Evolutionary conservation across 2,888 invertebrate genomes (phyloP).

Genomic region (Prosopocoilus inquinatus): DNA sequence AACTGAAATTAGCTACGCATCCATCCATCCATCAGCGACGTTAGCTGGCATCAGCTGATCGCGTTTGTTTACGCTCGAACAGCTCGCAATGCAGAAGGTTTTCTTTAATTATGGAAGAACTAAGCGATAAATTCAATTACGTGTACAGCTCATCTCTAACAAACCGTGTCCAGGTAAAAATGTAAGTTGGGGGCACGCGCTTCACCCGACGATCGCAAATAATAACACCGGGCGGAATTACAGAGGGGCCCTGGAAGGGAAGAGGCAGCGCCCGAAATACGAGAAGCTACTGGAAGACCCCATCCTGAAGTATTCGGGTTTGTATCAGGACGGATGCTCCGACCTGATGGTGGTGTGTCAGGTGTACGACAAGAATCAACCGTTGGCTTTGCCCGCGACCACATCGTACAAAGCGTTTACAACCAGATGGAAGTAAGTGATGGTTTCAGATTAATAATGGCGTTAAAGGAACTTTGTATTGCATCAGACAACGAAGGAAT

Average conservation of each 20-base stretch:
- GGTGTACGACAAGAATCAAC: constrained; percentile 76
- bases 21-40: no score
- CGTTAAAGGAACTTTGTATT: no score
- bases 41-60: no score
- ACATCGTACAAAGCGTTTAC: constrained; percentile 92
- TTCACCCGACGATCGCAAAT: not conserved
- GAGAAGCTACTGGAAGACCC: constrained; percentile 85
- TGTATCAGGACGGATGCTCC: constrained; percentile 80
- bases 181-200: constrained; percentile 75
- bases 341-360: constrained; percentile 88
- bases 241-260: constrained; percentile 92
- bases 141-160: constrained; percentile 91
- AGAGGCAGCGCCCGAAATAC: constrained; percentile 81
- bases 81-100: no score
- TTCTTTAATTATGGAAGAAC: constrained; percentile 62
- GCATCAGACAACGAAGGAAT: no score
- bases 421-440: constrained; percentile 87
- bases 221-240: constrained; percentile 21
- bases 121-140: constrained; percentile 79
- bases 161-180: constrained; percentile 85
- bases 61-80: no score
- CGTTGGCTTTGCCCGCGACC: constrained; percentile 80
- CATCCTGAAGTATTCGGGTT: constrained; percentile 85
- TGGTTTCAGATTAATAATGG: no score
- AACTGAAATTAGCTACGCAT: no score